These are phyloP conservation scores for Emydoidea blandingii DNA, from an alignment of 2,797 vertebrate genomes.

Conservation along the genomic window DNA sequence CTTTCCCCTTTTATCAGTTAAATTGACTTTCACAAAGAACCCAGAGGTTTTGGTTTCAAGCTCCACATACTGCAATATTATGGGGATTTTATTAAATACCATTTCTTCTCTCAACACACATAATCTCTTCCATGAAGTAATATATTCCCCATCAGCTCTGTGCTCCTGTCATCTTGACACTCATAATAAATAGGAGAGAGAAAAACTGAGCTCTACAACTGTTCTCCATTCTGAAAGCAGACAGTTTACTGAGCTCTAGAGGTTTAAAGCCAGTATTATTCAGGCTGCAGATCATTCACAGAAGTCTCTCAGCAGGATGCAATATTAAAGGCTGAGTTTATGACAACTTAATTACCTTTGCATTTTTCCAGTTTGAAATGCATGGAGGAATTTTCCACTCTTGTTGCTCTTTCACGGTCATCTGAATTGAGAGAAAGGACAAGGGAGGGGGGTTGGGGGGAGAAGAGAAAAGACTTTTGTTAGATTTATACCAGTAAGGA, in stretches of 20 bases:
- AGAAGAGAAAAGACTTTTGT: conserved; percentile 24
- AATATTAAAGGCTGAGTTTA: conserved; percentile 43
- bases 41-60: background rate
- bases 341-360: conserved; percentile 87
- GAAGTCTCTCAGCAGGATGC: conserved; percentile 29
- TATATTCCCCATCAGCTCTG: background rate
- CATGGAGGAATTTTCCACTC: conserved; percentile 99
- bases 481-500: conserved; percentile 36
- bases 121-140: conserved; percentile 10
- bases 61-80: background rate
- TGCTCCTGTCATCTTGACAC: background rate
- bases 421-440: conserved; percentile 81
- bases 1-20: background rate
- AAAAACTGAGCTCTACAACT: background rate
- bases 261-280: conserved; percentile 48
- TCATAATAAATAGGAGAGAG: background rate
- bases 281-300: conserved; percentile 4
- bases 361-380: conserved; percentile 99
- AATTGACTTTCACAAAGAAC: background rate
- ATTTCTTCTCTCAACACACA: background rate
- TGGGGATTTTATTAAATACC: background rate
- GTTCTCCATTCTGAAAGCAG: conserved; percentile 30
- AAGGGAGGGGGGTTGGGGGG: background rate
- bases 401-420: conserved; percentile 99
- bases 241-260: conserved; percentile 15